Evolutionary conservation across 2,113 vertebrate species (phyloP), one percentile per base, ranked within the genome.

Genomic region (Brachionichthys hirsutus): DNA sequence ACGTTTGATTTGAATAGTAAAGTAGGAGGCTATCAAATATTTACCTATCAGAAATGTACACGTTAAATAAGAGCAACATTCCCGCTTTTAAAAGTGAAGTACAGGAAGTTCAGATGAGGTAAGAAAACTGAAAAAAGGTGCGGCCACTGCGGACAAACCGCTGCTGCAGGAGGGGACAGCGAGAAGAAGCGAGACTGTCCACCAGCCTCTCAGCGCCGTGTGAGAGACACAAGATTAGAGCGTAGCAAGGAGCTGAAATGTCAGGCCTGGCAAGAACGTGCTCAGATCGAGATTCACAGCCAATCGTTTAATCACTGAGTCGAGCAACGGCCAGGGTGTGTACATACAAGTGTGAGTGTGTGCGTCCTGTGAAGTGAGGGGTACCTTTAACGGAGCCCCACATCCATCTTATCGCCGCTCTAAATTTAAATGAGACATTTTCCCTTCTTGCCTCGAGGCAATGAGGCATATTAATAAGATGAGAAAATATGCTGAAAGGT

Each of bases 341-440:
- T 60, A 49, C 17, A 13, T 57, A 65, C 17, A 19, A 64, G 70
- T 17, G 54, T 0, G 14, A 75, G 55, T 54, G 60, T 70, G 74
- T 63, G 67, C 62, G 56, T 80, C 49, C 51, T 55, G 54, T 58
- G 67, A 58, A 55, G 59, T 57, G 57, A 73, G 58, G 48, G 60
- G 54, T 54, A 62, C 65, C 64, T 83, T 72, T 83, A 85, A 78
- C 72, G 60, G 62, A 73, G 78, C 44, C 70, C n/a, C 74, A 77
- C 81, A 78, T 77, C 74, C 71, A 70, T 83, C 78, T 78, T 74
- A 63, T 66, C 50, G 35, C 50, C 40, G 42, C 75, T 77, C 49
- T 47, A 89, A 80, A 87, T 89, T 89, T 83, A 89, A 89, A 88
- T 87, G 85, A 88, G 88, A 87, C 84, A 88, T 89, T 90, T 86